phyloP scores from a whole-genome alignment of 2,888 invertebrate genomes.

The Harpalus rubripes region DNA sequence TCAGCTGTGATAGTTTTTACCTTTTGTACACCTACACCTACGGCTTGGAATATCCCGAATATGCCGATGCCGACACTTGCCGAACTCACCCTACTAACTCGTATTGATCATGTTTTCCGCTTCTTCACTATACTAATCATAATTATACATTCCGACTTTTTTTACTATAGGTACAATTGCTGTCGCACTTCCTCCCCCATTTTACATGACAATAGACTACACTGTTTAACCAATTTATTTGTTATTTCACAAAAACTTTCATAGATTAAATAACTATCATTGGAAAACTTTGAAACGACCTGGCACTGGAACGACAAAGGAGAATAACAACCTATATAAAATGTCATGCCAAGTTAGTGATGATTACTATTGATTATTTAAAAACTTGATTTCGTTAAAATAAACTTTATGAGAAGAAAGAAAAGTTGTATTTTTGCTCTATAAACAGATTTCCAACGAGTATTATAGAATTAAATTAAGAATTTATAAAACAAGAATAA shows the following conservation, averaged over 20 bases:
- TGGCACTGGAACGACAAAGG: too few relatives aligned
- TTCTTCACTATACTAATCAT: conserved; percentile 33
- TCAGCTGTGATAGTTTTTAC: conserved; percentile 62
- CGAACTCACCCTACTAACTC: neutral
- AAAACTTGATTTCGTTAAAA: too few relatives aligned
- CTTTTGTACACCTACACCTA: conserved; percentile 42
- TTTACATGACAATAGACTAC: conserved; percentile 1
- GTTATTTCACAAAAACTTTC: neutral
- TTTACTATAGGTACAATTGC: neutral
- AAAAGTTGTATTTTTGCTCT: too few relatives aligned
- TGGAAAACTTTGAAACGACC: too few relatives aligned
- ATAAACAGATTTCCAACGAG: too few relatives aligned
- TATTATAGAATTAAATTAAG: too few relatives aligned
- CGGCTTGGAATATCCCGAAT: conserved; percentile 33
- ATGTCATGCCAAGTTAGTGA: too few relatives aligned
- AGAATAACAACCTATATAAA: too few relatives aligned
- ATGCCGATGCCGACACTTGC: conserved; percentile 12
- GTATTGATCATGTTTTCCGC: conserved; percentile 37
- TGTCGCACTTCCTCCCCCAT: neutral
- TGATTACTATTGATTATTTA: too few relatives aligned
- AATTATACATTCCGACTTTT: conserved; percentile 28
- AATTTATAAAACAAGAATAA: too few relatives aligned
- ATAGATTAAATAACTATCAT: too few relatives aligned
- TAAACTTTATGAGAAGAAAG: too few relatives aligned
- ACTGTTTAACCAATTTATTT: neutral